phyloP scores from a whole-genome alignment of 2,797 vertebrate genomes.

The Prunella strophiata region DNA sequence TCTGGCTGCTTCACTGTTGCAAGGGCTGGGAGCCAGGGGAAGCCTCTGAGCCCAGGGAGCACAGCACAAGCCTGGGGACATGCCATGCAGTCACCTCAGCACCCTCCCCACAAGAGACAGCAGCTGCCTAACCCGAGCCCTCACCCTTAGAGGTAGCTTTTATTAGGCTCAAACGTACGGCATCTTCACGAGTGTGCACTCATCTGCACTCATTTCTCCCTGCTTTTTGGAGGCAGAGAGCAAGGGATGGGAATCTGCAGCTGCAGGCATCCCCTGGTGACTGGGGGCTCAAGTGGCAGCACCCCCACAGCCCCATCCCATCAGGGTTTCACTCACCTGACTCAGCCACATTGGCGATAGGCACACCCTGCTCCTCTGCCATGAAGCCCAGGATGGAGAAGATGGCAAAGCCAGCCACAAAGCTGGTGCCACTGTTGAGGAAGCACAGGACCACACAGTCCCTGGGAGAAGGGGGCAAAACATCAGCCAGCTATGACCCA shows the following conservation, averaged over 20 bases:
- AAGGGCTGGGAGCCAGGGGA: not conserved
- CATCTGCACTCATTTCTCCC: not conserved
- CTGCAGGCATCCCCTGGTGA: not conserved
- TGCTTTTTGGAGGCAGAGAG: not conserved
- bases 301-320: not conserved
- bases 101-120: not conserved
- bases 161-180: not conserved
- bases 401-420: conserved; percentile 91
- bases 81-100: not conserved
- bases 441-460: conserved; percentile 88
- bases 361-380: conserved; percentile 89
- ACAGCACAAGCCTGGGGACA: not conserved
- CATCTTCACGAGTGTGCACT: not conserved
- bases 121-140: not conserved
- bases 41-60: not conserved
- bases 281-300: not conserved
- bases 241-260: not conserved
- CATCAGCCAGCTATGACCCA: not conserved
- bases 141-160: not conserved
- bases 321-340: conserved; percentile 79
- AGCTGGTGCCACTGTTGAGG: conserved; percentile 91
- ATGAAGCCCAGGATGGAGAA: conserved; percentile 96
- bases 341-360: conserved; percentile 90
- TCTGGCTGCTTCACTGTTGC: rapidly evolving
- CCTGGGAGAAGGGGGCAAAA: conserved; percentile 62